These are phyloP conservation scores for Gymnarchus niloticus DNA, from an alignment of 2,113 vertebrate species.

Conservation along the genomic window DNA sequence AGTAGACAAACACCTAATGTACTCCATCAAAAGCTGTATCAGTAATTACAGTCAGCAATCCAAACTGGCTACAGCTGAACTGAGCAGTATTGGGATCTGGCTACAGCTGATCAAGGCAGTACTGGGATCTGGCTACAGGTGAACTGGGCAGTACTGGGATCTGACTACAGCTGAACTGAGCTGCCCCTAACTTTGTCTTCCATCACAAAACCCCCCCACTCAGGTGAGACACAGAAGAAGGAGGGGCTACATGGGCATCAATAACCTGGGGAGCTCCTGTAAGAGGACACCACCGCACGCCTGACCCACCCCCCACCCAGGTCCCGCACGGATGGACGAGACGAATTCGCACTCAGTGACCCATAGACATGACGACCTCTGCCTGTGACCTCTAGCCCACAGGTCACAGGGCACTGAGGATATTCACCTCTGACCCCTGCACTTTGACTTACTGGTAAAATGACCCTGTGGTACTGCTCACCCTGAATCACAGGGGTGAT, in stretches of 20 bases:
- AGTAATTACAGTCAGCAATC: background rate
- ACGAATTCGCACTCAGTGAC: background rate
- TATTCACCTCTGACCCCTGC: conserved; percentile 52
- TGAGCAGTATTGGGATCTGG: background rate
- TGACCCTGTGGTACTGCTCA: conserved; percentile 46
- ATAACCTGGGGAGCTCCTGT: background rate
- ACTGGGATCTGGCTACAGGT: background rate
- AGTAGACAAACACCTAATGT: background rate
- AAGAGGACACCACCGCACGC: background rate
- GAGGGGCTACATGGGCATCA: no score
- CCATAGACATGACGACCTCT: conserved; percentile 14
- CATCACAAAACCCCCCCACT: background rate
- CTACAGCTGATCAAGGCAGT: background rate
- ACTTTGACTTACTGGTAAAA: conserved; percentile 60
- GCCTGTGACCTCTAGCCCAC: conserved; percentile 39
- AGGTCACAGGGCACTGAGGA: conserved; percentile 48
- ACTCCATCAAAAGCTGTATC: background rate
- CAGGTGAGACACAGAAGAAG: background rate
- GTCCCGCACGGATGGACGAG: background rate
- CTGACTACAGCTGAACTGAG: background rate
- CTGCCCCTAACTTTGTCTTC: background rate
- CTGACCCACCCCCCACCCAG: background rate
- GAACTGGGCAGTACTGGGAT: background rate
- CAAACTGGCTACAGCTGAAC: background rate
- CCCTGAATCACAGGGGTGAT: conserved; percentile 43